Evolutionary conservation across 2,888 invertebrate genomes (phyloP).

Genomic region (Lithodes maja): DNA sequence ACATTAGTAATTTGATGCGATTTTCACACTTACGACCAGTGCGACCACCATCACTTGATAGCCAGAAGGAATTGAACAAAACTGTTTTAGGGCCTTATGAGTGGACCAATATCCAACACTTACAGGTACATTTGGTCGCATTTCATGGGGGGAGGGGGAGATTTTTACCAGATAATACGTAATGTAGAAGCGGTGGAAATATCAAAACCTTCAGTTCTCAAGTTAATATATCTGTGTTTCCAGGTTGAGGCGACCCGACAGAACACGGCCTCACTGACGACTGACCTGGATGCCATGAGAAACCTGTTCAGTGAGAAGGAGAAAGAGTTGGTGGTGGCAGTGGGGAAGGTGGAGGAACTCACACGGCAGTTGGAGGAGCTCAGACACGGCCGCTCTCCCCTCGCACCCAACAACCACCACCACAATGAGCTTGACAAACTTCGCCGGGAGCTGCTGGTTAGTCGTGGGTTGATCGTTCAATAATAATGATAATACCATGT

Average conservation of each 20-base stretch:
- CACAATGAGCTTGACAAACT: slow-evolving; percentile 90
- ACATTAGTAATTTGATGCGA: too few relatives aligned
- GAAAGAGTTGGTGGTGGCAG: slow-evolving; percentile 96
- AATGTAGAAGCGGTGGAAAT: too few relatives aligned
- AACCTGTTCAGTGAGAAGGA: slow-evolving; percentile 98
- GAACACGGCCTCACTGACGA: slow-evolving; percentile 79
- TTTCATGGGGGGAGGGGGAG: too few relatives aligned
- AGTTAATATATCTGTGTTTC: neutral
- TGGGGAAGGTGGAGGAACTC: slow-evolving; percentile 96
- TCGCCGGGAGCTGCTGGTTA: slow-evolving; percentile 92
- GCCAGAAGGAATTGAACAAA: too few relatives aligned
- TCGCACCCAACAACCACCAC: slow-evolving; percentile 45
- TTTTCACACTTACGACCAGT: too few relatives aligned
- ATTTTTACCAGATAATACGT: too few relatives aligned
- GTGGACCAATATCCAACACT: too few relatives aligned
- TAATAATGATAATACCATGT: too few relatives aligned
- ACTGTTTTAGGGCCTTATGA: too few relatives aligned
- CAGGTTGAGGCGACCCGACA: slow-evolving; percentile 64
- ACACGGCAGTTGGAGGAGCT: slow-evolving; percentile 96
- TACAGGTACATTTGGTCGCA: too few relatives aligned
- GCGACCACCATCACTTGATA: too few relatives aligned
- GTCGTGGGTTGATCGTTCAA: slow-evolving; percentile 72
- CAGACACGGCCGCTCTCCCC: slow-evolving; percentile 77
- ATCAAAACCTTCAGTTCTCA: too few relatives aligned
- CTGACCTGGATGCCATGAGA: slow-evolving; percentile 94